Evolutionary conservation across 1,140 invertebrate species (phyloP), one percentile per base, ranked within the genome.

Genomic region (Drosophila guanche): DNA sequence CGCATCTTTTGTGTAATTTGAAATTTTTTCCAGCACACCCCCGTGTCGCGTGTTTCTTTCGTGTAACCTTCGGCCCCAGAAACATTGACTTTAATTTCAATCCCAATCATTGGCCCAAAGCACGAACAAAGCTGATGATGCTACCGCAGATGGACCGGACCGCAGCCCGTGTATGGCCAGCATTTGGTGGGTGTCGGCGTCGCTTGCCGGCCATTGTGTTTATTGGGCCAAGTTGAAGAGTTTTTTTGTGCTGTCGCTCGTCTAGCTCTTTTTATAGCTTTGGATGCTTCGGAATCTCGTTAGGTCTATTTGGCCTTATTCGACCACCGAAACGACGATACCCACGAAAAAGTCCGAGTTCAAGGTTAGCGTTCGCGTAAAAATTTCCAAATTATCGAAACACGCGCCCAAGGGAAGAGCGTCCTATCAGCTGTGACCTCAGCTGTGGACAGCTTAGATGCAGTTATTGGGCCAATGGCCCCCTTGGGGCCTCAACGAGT

Each of bases 301-400:
- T 86, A 57, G 53, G 59, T 67, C 33, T 63, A 70, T 74, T 85
- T 85, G 74, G 85, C 81, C 81, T 77, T 86, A 85, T 85, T 73
- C 63, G 61, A 57, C 16, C 56, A 62, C 55, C 37, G 42, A 20
- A 20, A 37, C 22, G 55, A 66, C 63, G 16, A 20, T 20, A 20
- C 16, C 16, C 16, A 69, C 40, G 59, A 57, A 67, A 79, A 58
- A 59, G 47, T 40, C 52, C 41, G 60, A 85, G 81, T 85, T 85
- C 81, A 85, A 85, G 81, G 81, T 51, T 66, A 60, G 53, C 41
- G 37, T 55, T 62, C 47, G 50, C 58, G 53, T 59, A 6, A 60
- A 76, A 67, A 85, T 20, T 53, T 60, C 67, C 60, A 77, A 63
- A 40, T 23, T 33, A 52, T 51, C 25, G 10, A 14, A 58, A 57